Conservation (phyloP, 2,888 invertebrate genomes). For the Thereva nobilitata region DNA sequence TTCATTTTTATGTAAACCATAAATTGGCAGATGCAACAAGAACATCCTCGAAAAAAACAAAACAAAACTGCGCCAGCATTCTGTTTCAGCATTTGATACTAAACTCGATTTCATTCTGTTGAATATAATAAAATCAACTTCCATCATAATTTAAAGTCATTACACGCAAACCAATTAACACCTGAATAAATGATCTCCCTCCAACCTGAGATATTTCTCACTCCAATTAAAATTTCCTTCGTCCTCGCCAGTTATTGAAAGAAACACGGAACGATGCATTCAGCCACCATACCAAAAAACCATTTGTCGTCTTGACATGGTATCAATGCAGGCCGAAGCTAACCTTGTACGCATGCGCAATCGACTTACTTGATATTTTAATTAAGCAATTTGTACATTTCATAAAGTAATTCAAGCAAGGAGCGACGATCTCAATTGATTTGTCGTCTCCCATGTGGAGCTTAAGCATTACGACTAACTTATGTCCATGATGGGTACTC, state of each 20-base stretch:
- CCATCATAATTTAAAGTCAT: conserved; percentile 44
- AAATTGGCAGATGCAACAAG: conserved; percentile 13
- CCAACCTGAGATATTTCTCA: conserved; percentile 42
- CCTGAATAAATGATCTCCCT: conserved; percentile 43
- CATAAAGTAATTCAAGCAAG: conserved; percentile 42
- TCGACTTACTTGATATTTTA: conserved; percentile 44
- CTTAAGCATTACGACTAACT: background rate
- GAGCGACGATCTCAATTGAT: conserved; percentile 27
- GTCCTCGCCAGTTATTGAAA: conserved; percentile 34
- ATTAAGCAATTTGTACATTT: conserved; percentile 47
- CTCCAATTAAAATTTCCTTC: conserved; percentile 45
- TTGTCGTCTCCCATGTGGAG: conserved; percentile 8
- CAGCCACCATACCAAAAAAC: background rate
- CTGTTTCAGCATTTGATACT: conserved; percentile 1
- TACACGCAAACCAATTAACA: conserved; percentile 47
- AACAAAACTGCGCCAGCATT: background rate
- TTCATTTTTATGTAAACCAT: conserved; percentile 22
- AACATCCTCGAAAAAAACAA: background rate
- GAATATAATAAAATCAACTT: conserved; percentile 32
- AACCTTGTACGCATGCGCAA: conserved; percentile 25
- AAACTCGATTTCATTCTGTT: conserved; percentile 24
- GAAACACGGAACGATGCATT: no score
- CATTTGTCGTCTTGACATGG: conserved; percentile 31
- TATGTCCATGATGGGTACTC: background rate
- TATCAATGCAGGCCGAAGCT: conserved; percentile 13